Evolutionary conservation across 2,888 invertebrate species (phyloP), one percentile per base, ranked within the genome.

Genomic region (Fragum whitleyi): DNA sequence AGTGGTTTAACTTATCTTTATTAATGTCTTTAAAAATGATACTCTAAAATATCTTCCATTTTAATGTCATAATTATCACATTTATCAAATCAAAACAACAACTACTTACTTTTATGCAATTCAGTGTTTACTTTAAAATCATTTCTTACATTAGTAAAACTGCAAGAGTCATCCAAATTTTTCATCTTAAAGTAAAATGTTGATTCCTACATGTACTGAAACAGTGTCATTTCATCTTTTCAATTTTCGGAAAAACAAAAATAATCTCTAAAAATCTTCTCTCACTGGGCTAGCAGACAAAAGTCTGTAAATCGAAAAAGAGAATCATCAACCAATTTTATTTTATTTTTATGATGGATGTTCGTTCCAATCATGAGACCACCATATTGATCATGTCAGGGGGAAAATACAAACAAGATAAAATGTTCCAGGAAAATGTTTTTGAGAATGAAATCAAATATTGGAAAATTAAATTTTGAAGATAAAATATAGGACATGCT

Each of bases 231-330:
- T n/a, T 65, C 42, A 42, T 65, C 65, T 42, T 36, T 42, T 42
- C 42, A 65, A 26, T 65, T 65, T 42, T 42, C 6, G 0, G n/a
- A n/a, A 19, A n/a, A 65, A 65, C 65, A 65, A 42, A 32, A 0
- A 26, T 61, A 32, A 62, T 62, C 62, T 32, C 62, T 62, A 36
- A 32, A n/a, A 62, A 62, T 62, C 62, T 62, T 59, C 65, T 19
- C 65, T 65, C 26, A 2, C 65, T 23, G 23, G 65, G 65, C n/a
- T 19, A 65, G 65, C 65, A 65, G 65, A 65, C 65, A 11, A 21
- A 39, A 39, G 65, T 65, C 65, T 65, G 36, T 42, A 65, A 65
- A 42, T 65, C n/a, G 21, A 16, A 9, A 32, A 36, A 42, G 57
- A 57, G 28, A 42, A 65, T 42, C 42, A 42, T 65, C 23, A 47